These are phyloP conservation scores for Coptotermes formosanus DNA, from an alignment of 1,140 invertebrate species.

Conservation along the genomic window DNA sequence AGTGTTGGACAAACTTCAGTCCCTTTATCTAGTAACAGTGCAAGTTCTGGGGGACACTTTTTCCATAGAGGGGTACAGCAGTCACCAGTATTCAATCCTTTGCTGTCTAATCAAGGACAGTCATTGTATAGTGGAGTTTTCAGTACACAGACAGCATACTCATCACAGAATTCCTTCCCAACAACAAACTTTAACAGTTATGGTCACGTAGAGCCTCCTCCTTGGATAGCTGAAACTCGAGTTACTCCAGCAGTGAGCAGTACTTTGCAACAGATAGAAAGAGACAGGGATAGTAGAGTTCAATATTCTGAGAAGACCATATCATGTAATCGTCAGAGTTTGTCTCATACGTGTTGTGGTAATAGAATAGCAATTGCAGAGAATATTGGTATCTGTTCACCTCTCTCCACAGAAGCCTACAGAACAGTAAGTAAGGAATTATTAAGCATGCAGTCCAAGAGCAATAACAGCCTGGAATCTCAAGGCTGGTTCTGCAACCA, in stretches of 20 bases:
- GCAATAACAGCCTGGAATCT: constrained; percentile 16
- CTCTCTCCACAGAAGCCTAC: constrained; percentile 7
- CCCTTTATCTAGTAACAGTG: background rate
- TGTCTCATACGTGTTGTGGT: constrained; percentile 28
- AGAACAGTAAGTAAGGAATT: constrained; percentile 22
- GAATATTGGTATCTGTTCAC: constrained; percentile 27
- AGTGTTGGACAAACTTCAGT: background rate
- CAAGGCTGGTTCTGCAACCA: constrained; percentile 32
- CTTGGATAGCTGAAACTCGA: constrained; percentile 31
- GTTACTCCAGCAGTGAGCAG: constrained; percentile 20
- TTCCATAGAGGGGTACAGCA: constrained; percentile 29
- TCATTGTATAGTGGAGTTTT: constrained; percentile 32
- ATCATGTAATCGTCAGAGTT: constrained; percentile 11
- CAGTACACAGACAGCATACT: constrained; percentile 25
- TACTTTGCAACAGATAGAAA: constrained; percentile 5
- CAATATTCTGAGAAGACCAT: constrained; percentile 22
- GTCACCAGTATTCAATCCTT: constrained; percentile 32
- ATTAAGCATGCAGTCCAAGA: constrained; percentile 12
- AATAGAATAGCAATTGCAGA: constrained; percentile 23
- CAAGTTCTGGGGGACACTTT: constrained; percentile 27
- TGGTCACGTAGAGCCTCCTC: constrained; percentile 24
- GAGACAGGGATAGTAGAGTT: constrained; percentile 20
- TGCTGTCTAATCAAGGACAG: constrained; percentile 29
- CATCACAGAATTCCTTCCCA: constrained; percentile 27
- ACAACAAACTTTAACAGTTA: constrained; percentile 27